Conservation (phyloP, 1,140 invertebrate species). For the Cydia amplana region DNA sequence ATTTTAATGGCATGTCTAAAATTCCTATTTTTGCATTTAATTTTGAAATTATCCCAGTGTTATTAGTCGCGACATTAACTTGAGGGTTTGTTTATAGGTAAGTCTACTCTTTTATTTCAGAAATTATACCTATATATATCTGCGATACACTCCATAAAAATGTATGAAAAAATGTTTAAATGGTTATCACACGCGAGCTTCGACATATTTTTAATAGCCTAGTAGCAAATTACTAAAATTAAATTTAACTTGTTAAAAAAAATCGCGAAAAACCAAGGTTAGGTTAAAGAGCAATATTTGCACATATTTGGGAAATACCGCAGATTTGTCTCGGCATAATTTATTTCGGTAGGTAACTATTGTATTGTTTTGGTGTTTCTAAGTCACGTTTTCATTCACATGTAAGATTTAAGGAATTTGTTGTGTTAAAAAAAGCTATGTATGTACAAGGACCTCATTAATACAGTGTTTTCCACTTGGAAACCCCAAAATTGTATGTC, state of each 20-base stretch:
- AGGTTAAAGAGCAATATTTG: not conserved
- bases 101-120: too few species aligned
- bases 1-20: not conserved
- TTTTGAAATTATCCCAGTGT: not conserved
- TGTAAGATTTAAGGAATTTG: not conserved
- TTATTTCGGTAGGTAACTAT: not conserved
- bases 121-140: too few species aligned
- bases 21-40: not conserved
- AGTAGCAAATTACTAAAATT: not conserved
- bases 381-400: constrained; percentile 3
- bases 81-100: too few species aligned
- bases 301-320: not conserved
- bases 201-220: too few species aligned
- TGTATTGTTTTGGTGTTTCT: not conserved
- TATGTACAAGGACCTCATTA: not conserved
- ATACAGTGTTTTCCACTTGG: not conserved
- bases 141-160: too few species aligned
- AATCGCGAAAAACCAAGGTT: not conserved
- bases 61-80: not conserved
- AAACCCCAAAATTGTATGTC: not conserved
- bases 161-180: too few species aligned
- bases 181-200: too few species aligned
- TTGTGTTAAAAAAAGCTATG: not conserved
- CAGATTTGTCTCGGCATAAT: not conserved
- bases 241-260: not conserved